Conservation (phyloP, 2,797 vertebrate genomes). For the Rhinoraja longicauda region DNA sequence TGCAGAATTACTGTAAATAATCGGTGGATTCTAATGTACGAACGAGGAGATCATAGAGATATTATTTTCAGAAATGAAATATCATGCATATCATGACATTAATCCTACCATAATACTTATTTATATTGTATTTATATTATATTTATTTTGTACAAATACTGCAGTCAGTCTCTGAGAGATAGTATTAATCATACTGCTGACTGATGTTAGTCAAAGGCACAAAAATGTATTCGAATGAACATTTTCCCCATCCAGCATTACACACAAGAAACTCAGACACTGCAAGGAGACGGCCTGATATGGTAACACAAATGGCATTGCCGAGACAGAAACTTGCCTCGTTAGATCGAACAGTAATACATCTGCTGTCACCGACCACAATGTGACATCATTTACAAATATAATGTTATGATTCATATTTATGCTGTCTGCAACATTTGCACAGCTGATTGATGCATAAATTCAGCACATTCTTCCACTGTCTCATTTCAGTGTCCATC, state of each 20-base stretch:
- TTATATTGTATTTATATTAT: neutral
- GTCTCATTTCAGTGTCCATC: neutral
- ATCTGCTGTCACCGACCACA: conserved; percentile 30
- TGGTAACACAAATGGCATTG: conserved; percentile 28
- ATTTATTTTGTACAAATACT: neutral
- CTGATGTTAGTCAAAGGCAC: neutral
- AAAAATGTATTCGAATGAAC: neutral
- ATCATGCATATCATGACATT: neutral
- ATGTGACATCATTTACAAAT: conserved; percentile 28
- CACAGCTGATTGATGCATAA: conserved; percentile 19
- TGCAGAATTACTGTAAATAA: conserved; percentile 37
- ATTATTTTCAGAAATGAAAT: conserved; percentile 31
- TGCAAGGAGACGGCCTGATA: conserved; percentile 7
- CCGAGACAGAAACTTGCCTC: neutral
- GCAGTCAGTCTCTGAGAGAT: neutral
- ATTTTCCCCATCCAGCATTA: conserved; percentile 4
- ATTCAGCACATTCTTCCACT: conserved; percentile 8
- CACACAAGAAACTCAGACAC: neutral
- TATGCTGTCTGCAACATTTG: conserved; percentile 10
- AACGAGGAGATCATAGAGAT: neutral
- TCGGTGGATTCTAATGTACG: neutral
- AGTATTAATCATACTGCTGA: neutral
- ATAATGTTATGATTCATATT: conserved; percentile 38
- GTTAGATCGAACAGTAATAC: conserved; percentile 13
- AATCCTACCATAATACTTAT: neutral